Evolutionary conservation across 2,888 invertebrate species (phyloP).

Genomic region (Trachelus troglodyta): DNA sequence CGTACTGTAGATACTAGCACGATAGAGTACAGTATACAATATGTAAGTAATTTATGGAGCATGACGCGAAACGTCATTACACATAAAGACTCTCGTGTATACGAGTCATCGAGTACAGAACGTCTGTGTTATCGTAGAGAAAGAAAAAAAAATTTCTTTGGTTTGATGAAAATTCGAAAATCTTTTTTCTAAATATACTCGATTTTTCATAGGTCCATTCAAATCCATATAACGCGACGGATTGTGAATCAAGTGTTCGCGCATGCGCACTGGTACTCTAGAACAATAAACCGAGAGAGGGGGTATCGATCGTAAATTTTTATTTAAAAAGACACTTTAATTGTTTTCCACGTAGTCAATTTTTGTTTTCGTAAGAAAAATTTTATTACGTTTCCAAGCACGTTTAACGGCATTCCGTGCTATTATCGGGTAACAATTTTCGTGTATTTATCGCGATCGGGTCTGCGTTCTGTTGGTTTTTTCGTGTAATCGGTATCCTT

Average conservation of each 20-base stretch:
- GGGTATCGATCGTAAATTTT: neutral
- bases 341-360: neutral
- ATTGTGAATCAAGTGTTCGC: neutral
- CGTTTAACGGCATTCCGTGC: neutral
- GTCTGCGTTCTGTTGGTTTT: neutral
- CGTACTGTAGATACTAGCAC: neutral
- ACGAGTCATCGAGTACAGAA: neutral
- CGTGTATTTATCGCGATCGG: neutral
- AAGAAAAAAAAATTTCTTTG: neutral
- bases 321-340: neutral
- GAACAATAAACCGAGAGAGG: neutral
- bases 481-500: neutral
- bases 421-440: neutral
- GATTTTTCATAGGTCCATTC: neutral
- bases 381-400: neutral
- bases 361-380: neutral
- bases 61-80: neutral
- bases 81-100: neutral
- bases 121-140: neutral
- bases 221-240: neutral
- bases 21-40: neutral
- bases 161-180: neutral
- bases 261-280: neutral
- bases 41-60: neutral
- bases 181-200: neutral